Base-by-base conservation (phyloP, 2,888 invertebrate genomes). In the Rotaria magnacalcarata region DNA sequence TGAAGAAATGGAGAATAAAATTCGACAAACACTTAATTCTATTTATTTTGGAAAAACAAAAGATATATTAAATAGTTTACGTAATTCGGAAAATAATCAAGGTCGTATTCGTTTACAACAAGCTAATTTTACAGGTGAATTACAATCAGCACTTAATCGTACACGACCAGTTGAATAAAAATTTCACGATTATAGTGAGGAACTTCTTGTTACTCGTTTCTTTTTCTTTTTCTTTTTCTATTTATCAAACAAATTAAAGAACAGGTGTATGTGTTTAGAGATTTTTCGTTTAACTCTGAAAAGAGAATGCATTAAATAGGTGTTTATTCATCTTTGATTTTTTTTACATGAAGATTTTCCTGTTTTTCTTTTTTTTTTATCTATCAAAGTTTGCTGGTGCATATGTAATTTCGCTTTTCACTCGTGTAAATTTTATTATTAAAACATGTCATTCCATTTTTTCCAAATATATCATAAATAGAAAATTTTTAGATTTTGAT, bases 1-100 rank as follows among this genome's bases (percentile, higher is more conserved):
- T 0, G 99, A 99, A 91, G 98, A 99, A 89, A 98, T 98, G 96
- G 99, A 99, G 91, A 99, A 98, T 91, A 99, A 98, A 93, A 99
- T 99, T 90, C 94, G 99, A 89, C 96, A 96, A 91, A 97, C 97
- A 10, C 93, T 99, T 89, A 98, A 98, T 91, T 97, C 97, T 92
- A 98, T 99, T 89, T 99, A 99, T 92, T 99, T 99, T 92, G 96
- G 97, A 90, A 99, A 99, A 92, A 99, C 98, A 85, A 96, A 95
- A 92, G 97, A 97, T 92, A 97, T 98, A 90, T 96, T 98, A 87
- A 96, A 96, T 91, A 96, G 96, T 21, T 93, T 98, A 89, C 93
- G 96, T 47, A 80, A 80, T 80, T 47, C 47, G 3, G 80, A 80
- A 47, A 80, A 80, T 47, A n/a, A 47, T 80, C 80, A 80, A 80